Conservation (phyloP, 2,797 vertebrate species). For the Poecilia gillii region DNA sequence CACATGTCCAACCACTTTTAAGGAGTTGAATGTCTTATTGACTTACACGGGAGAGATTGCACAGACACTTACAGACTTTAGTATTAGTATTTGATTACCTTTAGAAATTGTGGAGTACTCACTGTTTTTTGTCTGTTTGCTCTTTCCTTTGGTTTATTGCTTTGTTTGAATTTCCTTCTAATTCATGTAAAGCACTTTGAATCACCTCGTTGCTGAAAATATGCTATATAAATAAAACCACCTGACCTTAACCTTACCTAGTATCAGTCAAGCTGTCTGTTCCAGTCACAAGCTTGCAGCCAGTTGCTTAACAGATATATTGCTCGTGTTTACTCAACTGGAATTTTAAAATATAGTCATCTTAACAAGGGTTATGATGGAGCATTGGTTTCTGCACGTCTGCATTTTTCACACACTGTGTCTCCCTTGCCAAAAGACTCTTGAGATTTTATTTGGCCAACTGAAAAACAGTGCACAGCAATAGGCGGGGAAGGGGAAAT, state of each 20-base stretch:
- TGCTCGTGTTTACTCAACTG: background rate
- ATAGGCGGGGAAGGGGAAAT: background rate
- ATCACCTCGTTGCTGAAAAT: too few species aligned
- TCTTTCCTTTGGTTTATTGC: too few species aligned
- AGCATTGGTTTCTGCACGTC: background rate
- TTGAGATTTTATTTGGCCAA: background rate
- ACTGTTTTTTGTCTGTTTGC: too few species aligned
- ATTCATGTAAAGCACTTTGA: too few species aligned
- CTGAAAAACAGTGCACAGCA: background rate
- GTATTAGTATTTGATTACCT: background rate
- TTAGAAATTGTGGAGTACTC: too few species aligned
- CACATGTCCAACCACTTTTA: background rate
- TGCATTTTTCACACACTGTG: background rate
- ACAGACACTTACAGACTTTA: background rate
- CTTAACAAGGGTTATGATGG: background rate
- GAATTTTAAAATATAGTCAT: background rate
- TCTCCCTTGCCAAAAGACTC: background rate
- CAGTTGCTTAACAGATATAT: background rate
- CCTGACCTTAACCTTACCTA: too few species aligned
- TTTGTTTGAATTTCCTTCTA: too few species aligned
- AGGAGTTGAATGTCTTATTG: background rate
- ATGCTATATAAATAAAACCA: too few species aligned
- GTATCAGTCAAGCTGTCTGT: background rate
- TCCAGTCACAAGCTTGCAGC: background rate
- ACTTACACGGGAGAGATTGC: background rate